Conservation (phyloP, 37 sponge, comb jelly and placozoan genomes). For the Chondrilla cf. caribensis region DNA sequence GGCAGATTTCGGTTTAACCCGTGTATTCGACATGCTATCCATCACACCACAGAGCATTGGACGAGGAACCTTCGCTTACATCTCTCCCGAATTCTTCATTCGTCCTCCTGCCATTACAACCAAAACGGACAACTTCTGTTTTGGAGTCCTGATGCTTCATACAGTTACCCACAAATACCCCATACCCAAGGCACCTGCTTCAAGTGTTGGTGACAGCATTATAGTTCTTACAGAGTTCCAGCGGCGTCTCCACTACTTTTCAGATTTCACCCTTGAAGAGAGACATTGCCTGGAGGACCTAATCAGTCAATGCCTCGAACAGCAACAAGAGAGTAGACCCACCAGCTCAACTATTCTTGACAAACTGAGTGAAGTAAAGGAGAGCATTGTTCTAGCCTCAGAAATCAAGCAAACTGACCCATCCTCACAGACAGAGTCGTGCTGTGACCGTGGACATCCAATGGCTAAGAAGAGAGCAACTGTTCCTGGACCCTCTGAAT, state of each 20-base stretch:
- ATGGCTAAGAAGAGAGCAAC: too few relatives aligned
- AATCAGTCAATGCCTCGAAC: not conserved
- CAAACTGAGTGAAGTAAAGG: not conserved
- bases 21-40: too few relatives aligned
- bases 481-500: too few relatives aligned
- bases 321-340: not conserved
- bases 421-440: too few relatives aligned
- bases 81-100: slow-evolving; percentile 29
- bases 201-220: not conserved
- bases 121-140: too few relatives aligned
- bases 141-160: too few relatives aligned
- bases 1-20: not conserved
- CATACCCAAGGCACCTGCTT: too few relatives aligned
- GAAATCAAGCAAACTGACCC: too few relatives aligned
- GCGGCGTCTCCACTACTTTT: not conserved
- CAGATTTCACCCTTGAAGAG: not conserved
- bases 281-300: not conserved
- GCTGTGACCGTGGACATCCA: too few relatives aligned
- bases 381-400: too few relatives aligned
- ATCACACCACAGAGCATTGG: not conserved
- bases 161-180: too few relatives aligned
- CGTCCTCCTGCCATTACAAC: not conserved
- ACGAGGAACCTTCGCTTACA: slow-evolving; percentile 16
- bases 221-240: not conserved
- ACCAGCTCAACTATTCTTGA: not conserved